Evolutionary conservation across 1,140 invertebrate species (phyloP).

Genomic region (Zaprionus vittiger): DNA sequence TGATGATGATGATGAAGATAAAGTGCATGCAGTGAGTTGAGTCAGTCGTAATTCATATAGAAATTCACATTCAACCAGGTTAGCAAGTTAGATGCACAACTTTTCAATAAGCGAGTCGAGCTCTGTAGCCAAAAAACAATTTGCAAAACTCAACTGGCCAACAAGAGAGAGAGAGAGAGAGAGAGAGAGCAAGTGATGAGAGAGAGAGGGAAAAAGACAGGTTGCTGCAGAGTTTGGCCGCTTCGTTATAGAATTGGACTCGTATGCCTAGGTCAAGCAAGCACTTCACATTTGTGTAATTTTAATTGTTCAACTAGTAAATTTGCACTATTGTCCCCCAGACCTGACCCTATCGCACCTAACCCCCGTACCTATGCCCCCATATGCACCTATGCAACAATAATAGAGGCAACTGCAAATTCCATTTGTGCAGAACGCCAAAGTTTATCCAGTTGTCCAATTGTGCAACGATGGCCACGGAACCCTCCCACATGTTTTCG

Average conservation of each 20-base stretch:
- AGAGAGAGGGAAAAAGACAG: neutral
- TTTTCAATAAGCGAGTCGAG: conserved; percentile 73
- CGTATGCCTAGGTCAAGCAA: conserved; percentile 39
- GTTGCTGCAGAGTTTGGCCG: conserved; percentile 33
- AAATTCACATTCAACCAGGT: conserved; percentile 47
- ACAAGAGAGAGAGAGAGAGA: neutral
- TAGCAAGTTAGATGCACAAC: conserved; percentile 52
- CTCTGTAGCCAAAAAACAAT: conserved; percentile 60
- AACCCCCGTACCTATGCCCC: neutral
- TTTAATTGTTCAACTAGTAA: conserved; percentile 60
- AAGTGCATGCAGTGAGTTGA: conserved; percentile 54
- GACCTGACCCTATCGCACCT: neutral
- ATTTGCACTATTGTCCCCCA: conserved; percentile 37
- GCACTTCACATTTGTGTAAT: conserved; percentile 55
- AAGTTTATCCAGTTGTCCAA: conserved; percentile 52
- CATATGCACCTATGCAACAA: conserved; percentile 19
- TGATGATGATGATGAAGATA: conserved; percentile 47
- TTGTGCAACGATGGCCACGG: conserved; percentile 13
- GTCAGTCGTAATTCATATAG: conserved; percentile 56
- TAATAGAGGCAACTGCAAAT: conserved; percentile 46
- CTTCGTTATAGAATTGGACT: conserved; percentile 71
- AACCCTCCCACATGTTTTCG: conserved; percentile 14
- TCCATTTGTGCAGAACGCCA: conserved; percentile 43
- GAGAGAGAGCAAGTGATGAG: neutral
- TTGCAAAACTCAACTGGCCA: conserved; percentile 28